phyloP scores from a whole-genome alignment of 2,113 vertebrate species.

The Rhodinocichla rosea region DNA sequence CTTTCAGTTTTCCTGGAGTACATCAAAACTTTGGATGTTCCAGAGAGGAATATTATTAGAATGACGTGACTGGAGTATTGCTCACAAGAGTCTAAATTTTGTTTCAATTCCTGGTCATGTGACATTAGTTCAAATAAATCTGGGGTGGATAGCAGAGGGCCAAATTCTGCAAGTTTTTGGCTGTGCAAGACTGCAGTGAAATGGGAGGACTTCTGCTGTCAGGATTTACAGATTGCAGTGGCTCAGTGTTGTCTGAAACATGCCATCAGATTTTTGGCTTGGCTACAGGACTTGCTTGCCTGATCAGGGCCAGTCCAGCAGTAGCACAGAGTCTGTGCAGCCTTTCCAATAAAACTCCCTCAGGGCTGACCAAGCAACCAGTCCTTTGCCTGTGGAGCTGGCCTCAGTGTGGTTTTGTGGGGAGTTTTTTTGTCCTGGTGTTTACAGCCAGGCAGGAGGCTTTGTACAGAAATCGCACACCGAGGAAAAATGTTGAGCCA shows the following conservation, averaged over 20 bases:
- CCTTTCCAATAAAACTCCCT: background rate
- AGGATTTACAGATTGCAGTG: background rate
- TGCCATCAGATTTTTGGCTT: background rate
- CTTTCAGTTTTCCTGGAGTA: background rate
- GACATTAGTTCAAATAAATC: background rate
- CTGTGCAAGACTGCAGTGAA: background rate
- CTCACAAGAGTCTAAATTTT: background rate
- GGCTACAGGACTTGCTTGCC: background rate
- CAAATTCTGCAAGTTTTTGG: background rate
- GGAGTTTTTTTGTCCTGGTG: background rate
- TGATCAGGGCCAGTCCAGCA: background rate
- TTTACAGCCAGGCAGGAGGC: background rate
- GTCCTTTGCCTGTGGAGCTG: background rate
- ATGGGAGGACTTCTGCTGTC: background rate
- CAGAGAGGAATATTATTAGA: background rate
- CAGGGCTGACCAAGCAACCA: background rate
- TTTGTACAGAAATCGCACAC: background rate
- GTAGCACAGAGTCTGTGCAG: background rate
- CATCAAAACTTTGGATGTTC: background rate
- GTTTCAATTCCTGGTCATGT: background rate
- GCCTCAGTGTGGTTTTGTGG: background rate
- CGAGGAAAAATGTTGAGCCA: background rate
- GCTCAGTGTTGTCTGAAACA: background rate
- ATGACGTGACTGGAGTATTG: background rate
- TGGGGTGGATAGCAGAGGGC: background rate